phyloP scores from a whole-genome alignment of 2,113 vertebrate species.

The Donacobius atricapilla region DNA sequence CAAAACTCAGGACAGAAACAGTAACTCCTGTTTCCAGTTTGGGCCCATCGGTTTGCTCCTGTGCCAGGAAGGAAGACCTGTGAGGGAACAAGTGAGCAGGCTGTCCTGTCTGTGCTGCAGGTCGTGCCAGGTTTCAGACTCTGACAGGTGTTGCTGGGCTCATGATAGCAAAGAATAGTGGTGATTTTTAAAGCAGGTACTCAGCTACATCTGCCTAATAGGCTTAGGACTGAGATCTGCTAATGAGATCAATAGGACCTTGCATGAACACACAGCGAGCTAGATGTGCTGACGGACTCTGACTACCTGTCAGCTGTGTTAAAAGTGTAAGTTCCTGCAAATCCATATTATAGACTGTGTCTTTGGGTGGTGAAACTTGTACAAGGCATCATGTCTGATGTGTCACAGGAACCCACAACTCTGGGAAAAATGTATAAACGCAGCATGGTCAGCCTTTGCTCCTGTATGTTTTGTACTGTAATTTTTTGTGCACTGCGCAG shows the following conservation, averaged over 20 bases:
- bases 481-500: not conserved
- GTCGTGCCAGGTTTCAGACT: not conserved
- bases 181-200: conserved; percentile 3
- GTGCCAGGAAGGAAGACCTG: not conserved
- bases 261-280: not conserved
- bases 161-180: not conserved
- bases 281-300: not conserved
- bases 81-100: not conserved
- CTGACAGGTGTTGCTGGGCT: not conserved
- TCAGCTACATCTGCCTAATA: conserved; percentile 1
- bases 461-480: not conserved
- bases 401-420: not conserved
- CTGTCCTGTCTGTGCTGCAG: not conserved
- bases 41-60: not conserved
- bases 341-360: not conserved
- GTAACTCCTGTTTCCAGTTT: not conserved
- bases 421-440: not conserved
- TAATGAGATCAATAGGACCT: conserved; percentile 28
- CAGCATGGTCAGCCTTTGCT: not conserved
- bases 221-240: conserved; percentile 2
- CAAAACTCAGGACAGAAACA: not conserved
- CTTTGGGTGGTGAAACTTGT: not conserved
- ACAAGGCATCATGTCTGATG: not conserved
- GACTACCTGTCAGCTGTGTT: conserved; percentile 18
- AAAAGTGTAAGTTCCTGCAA: not conserved